Evolutionary conservation across 2,113 vertebrate species (phyloP).

Genomic region (Oenanthe melanoleuca): DNA sequence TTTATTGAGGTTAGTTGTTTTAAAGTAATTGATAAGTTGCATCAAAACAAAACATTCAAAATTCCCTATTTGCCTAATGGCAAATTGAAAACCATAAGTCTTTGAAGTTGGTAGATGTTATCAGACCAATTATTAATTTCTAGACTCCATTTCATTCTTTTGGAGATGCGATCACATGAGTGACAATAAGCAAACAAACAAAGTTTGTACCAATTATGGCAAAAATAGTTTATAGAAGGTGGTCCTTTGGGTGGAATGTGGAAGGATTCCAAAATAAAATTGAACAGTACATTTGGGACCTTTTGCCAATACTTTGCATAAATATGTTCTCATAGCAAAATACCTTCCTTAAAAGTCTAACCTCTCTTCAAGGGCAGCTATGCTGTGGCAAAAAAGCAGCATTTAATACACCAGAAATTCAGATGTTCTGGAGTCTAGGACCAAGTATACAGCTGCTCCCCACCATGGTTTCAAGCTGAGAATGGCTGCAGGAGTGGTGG

Average conservation of each 20-base stretch:
- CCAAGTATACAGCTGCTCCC: background rate
- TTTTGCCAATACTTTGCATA: background rate
- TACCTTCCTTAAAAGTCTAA: background rate
- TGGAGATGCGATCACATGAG: background rate
- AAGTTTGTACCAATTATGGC: background rate
- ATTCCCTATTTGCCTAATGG: background rate
- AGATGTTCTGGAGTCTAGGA: background rate
- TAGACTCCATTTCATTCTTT: background rate
- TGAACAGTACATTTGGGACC: background rate
- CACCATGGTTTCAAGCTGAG: background rate
- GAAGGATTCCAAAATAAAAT: background rate
- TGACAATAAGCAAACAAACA: background rate
- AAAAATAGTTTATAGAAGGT: rapidly evolving
- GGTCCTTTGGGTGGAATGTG: background rate
- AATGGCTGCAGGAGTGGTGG: background rate
- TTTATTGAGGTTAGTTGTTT: background rate
- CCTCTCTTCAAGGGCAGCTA: background rate
- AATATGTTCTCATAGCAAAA: background rate
- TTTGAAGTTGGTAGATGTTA: background rate
- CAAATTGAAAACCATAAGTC: background rate
- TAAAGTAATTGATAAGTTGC: background rate
- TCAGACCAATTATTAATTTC: background rate
- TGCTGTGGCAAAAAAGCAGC: background rate
- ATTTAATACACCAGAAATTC: background rate
- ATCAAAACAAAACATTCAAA: background rate